Evolutionary conservation across 2,113 vertebrate species (phyloP), one percentile per base, ranked within the genome.

Genomic region (Ardeotis arabs): DNA sequence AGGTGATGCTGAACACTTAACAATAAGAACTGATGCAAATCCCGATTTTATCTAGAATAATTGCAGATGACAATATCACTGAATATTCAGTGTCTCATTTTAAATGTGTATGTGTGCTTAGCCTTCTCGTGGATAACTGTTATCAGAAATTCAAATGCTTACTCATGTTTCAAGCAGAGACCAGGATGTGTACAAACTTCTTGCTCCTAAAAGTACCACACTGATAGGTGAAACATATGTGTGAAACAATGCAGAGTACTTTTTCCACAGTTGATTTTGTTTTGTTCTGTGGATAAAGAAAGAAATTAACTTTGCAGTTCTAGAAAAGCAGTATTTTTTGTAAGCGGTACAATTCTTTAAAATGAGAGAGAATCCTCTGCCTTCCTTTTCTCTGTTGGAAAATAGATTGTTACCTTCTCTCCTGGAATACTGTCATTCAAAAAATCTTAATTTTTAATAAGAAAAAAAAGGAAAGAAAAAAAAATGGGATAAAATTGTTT

Each of bases 401-500:
- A 50, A 66, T 33, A 75, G 14, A 22, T 69, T 35, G 21, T 79
- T 68, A 41, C 10, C 9, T 76, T 70, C 29, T 22, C 29, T 37
- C 4, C 58, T 35, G 29, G 53, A 89, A 67, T 88, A 44, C 33
- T 75, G 60, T 37, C 4, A 59, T 52, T 81, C 3, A 49, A 59
- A 81, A 89, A 58, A 45, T 55, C 29, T 59, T 70, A 44, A 49
- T 41, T 80, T 90, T 76, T 73, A 60, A 18, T 64, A 91, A 53
- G 60, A 84, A 81, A 91, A 62, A 35, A 75, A 84, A 89, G 33
- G 75, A 79, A 64, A 39, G 55, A 49, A 0, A 0, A 23, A 4
- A 84, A 33, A 63, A 20, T 19, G 33, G 24, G 49, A 84, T 87
- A 83, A 91, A 87, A 52, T 55, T 76, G 70, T 92, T 93, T 94